These are phyloP conservation scores for Anolis apletophallus DNA, from an alignment of 2,797 vertebrate genomes.

Conservation along the genomic window DNA sequence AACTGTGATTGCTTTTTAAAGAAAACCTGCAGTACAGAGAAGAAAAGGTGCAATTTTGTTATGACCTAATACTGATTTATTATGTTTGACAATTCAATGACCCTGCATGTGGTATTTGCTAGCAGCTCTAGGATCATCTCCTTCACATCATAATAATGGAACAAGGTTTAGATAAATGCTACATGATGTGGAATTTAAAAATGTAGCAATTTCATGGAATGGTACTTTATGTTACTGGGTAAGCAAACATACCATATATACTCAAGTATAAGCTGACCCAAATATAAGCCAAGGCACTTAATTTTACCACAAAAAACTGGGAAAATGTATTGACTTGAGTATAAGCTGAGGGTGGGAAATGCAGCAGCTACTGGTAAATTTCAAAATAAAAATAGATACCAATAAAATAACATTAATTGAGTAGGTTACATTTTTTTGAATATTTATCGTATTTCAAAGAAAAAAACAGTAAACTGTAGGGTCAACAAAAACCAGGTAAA, in stretches of 20 bases:
- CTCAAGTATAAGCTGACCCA: too few relatives aligned
- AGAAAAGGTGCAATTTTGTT: not conserved
- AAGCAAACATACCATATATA: not conserved
- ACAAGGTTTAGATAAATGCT: not conserved
- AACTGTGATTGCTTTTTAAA: not conserved
- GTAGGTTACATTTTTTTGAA: too few relatives aligned
- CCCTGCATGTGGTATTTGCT: slow-evolving; percentile 45
- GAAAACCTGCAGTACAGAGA: not conserved
- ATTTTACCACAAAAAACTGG: too few relatives aligned
- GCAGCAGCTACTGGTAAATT: too few relatives aligned
- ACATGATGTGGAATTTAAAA: not conserved
- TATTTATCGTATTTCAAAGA: too few relatives aligned
- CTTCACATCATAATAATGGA: slow-evolving; percentile 42
- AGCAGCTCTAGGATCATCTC: slow-evolving; percentile 53
- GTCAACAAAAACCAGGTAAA: too few relatives aligned
- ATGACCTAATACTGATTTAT: slow-evolving; percentile 1
- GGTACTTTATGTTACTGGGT: slow-evolving; percentile 8
- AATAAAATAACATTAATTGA: too few relatives aligned
- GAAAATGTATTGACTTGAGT: too few relatives aligned
- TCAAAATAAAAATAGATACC: too few relatives aligned
- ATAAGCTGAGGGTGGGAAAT: too few relatives aligned
- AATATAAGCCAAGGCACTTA: too few relatives aligned
- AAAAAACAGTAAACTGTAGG: too few relatives aligned
- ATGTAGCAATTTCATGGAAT: slow-evolving; percentile 42
- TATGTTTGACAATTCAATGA: slow-evolving; percentile 70